phyloP scores from a whole-genome alignment of 2,113 vertebrate genomes.

The Pteropus alecto region DNA sequence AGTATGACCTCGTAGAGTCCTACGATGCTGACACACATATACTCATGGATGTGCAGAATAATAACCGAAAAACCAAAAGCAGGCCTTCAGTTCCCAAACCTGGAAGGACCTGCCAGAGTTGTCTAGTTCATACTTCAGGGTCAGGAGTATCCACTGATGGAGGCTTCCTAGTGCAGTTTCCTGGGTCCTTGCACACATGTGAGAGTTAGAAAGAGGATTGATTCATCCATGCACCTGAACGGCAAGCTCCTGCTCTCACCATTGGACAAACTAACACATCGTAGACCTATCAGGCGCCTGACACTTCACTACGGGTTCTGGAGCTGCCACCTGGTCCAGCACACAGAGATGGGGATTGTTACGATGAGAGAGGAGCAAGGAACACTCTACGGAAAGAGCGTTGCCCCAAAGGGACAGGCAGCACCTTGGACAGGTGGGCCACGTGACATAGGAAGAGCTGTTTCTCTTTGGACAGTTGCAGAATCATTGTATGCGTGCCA shows the following conservation, averaged over 20 bases:
- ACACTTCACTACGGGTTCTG: not conserved
- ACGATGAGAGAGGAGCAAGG: not conserved
- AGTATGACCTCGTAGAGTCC: not conserved
- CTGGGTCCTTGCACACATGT: not conserved
- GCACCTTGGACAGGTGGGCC: not conserved
- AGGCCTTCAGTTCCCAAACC: not conserved
- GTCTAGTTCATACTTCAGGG: not conserved
- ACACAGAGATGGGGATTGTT: not conserved
- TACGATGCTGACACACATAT: not conserved
- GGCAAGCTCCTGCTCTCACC: not conserved
- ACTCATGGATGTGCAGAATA: not conserved
- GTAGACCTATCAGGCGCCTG: not conserved
- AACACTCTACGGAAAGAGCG: not conserved
- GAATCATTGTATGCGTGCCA: not conserved
- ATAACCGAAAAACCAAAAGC: not conserved
- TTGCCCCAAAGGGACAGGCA: not conserved
- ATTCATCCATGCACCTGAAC: not conserved
- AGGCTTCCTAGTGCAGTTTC: not conserved
- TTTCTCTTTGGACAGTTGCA: not conserved
- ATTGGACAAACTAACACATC: not conserved
- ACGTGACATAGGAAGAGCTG: not conserved
- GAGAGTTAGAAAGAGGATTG: not conserved
- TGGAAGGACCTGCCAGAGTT: not conserved
- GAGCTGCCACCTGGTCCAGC: not conserved
- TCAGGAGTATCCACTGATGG: not conserved